Evolutionary conservation across 2,888 invertebrate species (phyloP), one percentile per base, ranked within the genome.

Genomic region (Brachyptera putata): DNA sequence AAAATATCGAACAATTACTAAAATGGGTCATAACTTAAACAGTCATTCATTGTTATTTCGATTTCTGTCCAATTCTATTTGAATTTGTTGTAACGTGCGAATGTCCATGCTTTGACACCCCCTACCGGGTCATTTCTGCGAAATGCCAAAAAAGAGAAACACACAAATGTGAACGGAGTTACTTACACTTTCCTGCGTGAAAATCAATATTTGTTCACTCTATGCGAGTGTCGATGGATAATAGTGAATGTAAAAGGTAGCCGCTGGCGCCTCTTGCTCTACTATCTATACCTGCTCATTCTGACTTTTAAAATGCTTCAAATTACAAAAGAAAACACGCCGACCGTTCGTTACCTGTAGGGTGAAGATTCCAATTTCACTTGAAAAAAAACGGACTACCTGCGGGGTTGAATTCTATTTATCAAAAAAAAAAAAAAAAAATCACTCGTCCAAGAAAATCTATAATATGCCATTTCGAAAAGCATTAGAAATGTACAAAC

Each of bases 171-270:
- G n/a, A n/a, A n/a, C n/a, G n/a, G n/a, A n/a, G n/a, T n/a, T n/a
- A n/a, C n/a, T n/a, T n/a, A n/a, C 21, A 43, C 43, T 43, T 18
- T 18, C 43, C 30, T n/a, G 53, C 22, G 53, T 36, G 53, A 53
- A 36, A 53, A 53, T 53, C 53, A 53, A 53, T 53, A 53, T 53
- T 53, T 36, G 53, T 50, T 26, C 11, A 26, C 3, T n/a, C n/a
- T 9, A n/a, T n/a, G n/a, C n/a, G n/a, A n/a, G n/a, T n/a, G n/a
- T n/a, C n/a, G n/a, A n/a, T n/a, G n/a, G n/a, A 26, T 22, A 50
- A 50, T 50, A 14, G 30, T 13, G 2, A 49, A 24, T 25, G 25
- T 25, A 49, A 24, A 49, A 11, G 7, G 21, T n/a, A 21, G 34
- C 7, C 50, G 50, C 50, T 16, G n/a, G 14, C 24, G 46, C 21